Evolutionary conservation across 1,140 invertebrate species (phyloP), one percentile per base, ranked within the genome.

Genomic region (Brachionus sp.): DNA sequence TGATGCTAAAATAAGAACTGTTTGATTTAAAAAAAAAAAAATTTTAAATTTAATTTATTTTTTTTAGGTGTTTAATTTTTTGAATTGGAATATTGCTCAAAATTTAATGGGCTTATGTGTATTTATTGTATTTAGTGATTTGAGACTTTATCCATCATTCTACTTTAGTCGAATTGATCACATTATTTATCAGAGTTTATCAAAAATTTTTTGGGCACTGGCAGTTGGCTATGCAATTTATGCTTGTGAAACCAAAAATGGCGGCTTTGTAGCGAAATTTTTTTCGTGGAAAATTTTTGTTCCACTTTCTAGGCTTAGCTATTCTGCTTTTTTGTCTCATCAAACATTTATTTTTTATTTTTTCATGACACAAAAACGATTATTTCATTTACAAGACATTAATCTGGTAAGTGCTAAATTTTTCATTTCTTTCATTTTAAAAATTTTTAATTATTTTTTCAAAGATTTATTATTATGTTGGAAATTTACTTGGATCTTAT

Each of bases 231-330:
- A 78, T 25, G 19, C 53, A 19, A 78, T 78, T 78, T 78, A 78
- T 62, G 75, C 75, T 29, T 78, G 75, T 37, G 75, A 78, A 19
- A 78, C 75, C 2, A 29, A 13, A 33, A 78, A 78, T 53, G 75
- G 75, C 5, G 75, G 75, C 12, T 50, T 35, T 35, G 19, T 57
- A 9, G 19, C 92, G 70, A 91, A 90, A 0, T 88, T 78, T 50
- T 78, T 78, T 23, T 57, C 46, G n/a, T 78, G 39, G 39, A 57
- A 53, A 62, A 7, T 78, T 9, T 78, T 53, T 33, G 19, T 78
- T 7, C 75, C 75, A 13, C 37, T 78, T 5, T 46, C 75, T 3
- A 53, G 75, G 35, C 37, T 78, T 4, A 57, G 23, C 6, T 78
- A 57, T 78, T 78, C 75, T 6, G 53, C 75, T 12, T 78, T 57